Base-by-base conservation (phyloP, 2,797 vertebrate genomes). In the Sandelia bainsii region DNA sequence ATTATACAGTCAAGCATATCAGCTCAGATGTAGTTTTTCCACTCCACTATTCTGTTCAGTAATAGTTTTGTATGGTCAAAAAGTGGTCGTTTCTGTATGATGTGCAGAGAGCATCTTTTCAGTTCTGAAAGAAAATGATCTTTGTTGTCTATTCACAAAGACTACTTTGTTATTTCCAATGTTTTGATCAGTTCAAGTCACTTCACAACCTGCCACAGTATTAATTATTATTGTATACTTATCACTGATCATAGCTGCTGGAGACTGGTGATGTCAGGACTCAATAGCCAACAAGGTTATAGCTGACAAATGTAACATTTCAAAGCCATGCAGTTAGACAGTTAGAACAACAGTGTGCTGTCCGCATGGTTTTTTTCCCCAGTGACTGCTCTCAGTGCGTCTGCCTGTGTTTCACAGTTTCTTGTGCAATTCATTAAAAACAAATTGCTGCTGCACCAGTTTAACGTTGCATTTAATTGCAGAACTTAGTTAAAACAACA, bases 321-420 rank as follows among this genome's bases (percentile, higher is more conserved):
- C n/a, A 32, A 69, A 61, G 25, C 48, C 29, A 40, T 50, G 42
- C 53, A 64, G 29, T n/a, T 6, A 19, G 22, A 40, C 52, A 32
- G 46, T 63, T 68, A 52, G 12, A 39, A 11, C 3, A 11, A 11
- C 25, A 25, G 2, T 25, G 25, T 25, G 25, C 25, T 25, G 25
- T 25, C 25, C 25, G 25, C 4, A 25, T 25, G 25, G 25, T 2
- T 25, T 25, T 25, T 25, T 25, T 25, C 25, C 67, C 60, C 40
- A 32, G 56, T 14, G 10, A 40, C 48, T 22, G 27, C 64, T 67
- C 22, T 45, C 40, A 48, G 14, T 10, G 9, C 11, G 4, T 40
- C 12, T 44, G 45, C 4, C 23, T 68, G 27, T 17, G 51, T 62
- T 53, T 60, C 40, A 32, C 32, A 48, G 40, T 46, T 34, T 39